Evolutionary conservation across 1,140 invertebrate species (phyloP), one percentile per base, ranked within the genome.

Genomic region (Epicauta chinensis): DNA sequence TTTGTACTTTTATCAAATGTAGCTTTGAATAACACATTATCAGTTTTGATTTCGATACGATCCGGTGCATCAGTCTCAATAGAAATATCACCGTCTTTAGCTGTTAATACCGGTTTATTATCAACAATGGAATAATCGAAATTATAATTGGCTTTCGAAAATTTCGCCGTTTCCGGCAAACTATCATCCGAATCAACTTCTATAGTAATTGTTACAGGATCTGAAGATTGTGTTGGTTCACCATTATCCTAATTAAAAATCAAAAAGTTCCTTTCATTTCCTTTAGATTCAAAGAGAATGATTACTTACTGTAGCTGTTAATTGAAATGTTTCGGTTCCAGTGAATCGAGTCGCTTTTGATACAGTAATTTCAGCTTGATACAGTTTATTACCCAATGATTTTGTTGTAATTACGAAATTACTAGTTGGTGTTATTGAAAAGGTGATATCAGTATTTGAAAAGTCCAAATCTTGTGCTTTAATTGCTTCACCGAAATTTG

Each of bases 381-480:
- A 23, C 5, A 17, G 32, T 16, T 16, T 37, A 42, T 32, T 13
- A 13, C 37, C 16, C 36, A 30, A 37, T 1, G 9, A 9, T 30
- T 42, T 38, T 54, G 55, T 14, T 56, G 16, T 16, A 13, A 13
- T 13, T 53, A 12, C 14, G 46, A 61, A 61, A 35, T 58, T 45
- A 1, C 46, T 41, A 29, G 13, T 10, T 4, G 55, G 44, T 16
- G 51, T 23, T 31, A 62, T 47, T 1, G 44, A 38, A 41, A 65
- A 63, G 7, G 17, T 56, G 1, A 65, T 50, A 11, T 51, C 5
- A 12, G 13, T 46, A 43, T 62, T 65, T 9, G 61, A 53, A 35
- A 65, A 61, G 50, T 65, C 62, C 1, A 55, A 16, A 53, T 65
- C 61, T 11, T 11, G 17, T 0, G 37, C 61, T 16, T 23, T 54